Base-by-base conservation (phyloP, 2,113 vertebrate genomes). In the Lophura nycthemera region DNA sequence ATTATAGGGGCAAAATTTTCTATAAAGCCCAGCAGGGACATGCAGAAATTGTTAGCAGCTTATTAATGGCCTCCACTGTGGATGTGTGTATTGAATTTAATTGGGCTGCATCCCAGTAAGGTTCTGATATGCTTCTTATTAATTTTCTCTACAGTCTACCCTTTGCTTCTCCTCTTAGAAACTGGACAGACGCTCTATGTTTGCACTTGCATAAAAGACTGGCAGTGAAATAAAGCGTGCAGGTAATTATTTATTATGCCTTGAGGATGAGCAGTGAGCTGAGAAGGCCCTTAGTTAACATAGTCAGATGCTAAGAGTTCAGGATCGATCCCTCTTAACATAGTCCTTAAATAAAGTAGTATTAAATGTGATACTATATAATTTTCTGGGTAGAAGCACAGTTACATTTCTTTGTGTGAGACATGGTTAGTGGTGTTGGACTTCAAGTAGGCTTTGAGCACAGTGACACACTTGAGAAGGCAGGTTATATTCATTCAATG, bases 1-100 rank as follows among this genome's bases (percentile, higher is more conserved):
- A 94, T 96, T 94, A 94, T 2, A 50, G 90, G 93, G 93, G 94
- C 73, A 95, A 95, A 94, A 90, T 84, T 92, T 95, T 90, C 59
- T 95, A 79, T 94, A 90, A 92, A 95, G 85, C 93, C 70, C 95
- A 95, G 90, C 93, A 93, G 94, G 83, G 83, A 90, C 69, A 52
- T 64, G 86, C 20, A 95, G 89, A 95, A 94, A 88, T 93, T 94
- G 86, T 92, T 95, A 95, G 90, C 76, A 50, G 34, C 85, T 94
- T 95, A 95, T 95, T 96, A 96, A 96, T 91, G 79, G 75, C 80
- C 94, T 95, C 76, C 88, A 78, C 47, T 25, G 93, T 82, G 65
- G 96, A 90, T 81, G 69, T 65, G 70, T 88, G 80, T 86, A 57
- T 75, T 86, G 94, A 91, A 95, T 95, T 94, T 94, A 96, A 94